These are phyloP conservation scores for Arremon brunneinucha DNA, from an alignment of 2,797 vertebrate species.

Conservation along the genomic window DNA sequence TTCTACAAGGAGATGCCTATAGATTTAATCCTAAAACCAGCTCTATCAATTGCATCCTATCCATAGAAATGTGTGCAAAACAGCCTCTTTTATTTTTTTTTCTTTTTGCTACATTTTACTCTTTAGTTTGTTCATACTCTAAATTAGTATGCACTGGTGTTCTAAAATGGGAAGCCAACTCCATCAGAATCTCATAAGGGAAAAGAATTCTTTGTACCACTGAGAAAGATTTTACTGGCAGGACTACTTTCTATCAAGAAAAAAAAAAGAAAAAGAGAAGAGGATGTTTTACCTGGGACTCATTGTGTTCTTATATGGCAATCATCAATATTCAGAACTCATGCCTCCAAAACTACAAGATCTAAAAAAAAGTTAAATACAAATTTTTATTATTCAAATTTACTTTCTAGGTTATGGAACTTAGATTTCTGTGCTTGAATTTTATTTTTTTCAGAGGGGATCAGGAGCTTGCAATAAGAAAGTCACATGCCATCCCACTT, in stretches of 20 bases:
- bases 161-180: background rate
- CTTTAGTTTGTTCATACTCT: background rate
- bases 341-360: background rate
- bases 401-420: background rate
- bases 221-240: background rate
- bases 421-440: background rate
- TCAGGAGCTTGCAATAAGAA: background rate
- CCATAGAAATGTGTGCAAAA: background rate
- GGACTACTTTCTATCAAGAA: background rate
- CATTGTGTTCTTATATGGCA: background rate
- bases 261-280: background rate
- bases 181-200: background rate
- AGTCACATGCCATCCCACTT: background rate
- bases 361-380: background rate
- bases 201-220: background rate
- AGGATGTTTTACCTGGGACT: background rate
- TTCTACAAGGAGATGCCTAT: background rate
- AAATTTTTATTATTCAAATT: background rate
- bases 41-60: background rate
- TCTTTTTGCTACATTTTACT: background rate
- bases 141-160: background rate
- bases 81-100: background rate
- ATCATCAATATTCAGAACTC: background rate
- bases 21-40: background rate
- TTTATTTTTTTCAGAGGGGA: background rate